These are phyloP conservation scores for Osmerus mordax DNA, from an alignment of 2,113 vertebrate genomes.

Conservation along the genomic window DNA sequence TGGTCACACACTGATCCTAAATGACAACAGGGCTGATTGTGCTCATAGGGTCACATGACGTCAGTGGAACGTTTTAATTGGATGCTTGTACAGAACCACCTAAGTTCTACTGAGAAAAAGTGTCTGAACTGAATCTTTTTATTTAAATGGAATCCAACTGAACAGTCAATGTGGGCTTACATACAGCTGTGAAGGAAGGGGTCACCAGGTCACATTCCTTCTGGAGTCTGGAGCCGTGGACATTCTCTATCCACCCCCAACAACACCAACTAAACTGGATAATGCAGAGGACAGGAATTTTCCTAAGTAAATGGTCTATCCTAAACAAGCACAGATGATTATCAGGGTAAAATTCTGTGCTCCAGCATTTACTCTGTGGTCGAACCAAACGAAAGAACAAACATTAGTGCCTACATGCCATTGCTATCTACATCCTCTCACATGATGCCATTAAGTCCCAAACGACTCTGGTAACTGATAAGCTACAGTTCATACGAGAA, in stretches of 20 bases:
- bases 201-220: constrained; percentile 52
- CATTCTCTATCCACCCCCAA: constrained; percentile 38
- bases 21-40: constrained; percentile 8
- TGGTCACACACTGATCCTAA: constrained; percentile 2
- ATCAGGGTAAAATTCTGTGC: too few relatives aligned
- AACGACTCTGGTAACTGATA: too few relatives aligned
- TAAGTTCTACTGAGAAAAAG: too few relatives aligned
- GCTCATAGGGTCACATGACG: neutral
- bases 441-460: too few relatives aligned
- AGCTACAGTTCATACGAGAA: too few relatives aligned
- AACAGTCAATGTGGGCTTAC: constrained; percentile 17
- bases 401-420: too few relatives aligned
- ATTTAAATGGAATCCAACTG: too few relatives aligned
- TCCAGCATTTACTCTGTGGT: too few relatives aligned
- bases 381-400: too few relatives aligned
- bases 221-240: constrained; percentile 55
- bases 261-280: neutral
- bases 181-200: constrained; percentile 22
- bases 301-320: neutral
- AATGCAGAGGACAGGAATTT: neutral
- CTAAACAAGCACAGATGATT: too few relatives aligned
- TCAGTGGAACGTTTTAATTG: neutral
- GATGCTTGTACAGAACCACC: neutral
- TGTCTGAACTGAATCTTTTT: too few relatives aligned
- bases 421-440: too few relatives aligned